Evolutionary conservation across 2,797 vertebrate genomes (phyloP), one percentile per base, ranked within the genome.

Genomic region (Labeo calbasu): DNA sequence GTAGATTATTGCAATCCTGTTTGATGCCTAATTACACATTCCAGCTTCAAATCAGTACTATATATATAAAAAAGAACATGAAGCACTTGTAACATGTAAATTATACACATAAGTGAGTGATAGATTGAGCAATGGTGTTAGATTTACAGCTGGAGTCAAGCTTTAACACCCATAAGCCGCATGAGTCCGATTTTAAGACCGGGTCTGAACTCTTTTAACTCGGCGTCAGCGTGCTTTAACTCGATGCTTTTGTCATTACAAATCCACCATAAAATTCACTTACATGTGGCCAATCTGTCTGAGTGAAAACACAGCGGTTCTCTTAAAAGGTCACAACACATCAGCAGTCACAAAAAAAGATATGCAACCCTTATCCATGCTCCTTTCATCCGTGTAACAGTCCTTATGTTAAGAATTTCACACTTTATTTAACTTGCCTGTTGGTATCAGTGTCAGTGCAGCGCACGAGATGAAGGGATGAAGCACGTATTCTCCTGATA

Each of bases 371-470:
- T 87, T 90, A 92, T 93, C 92, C 91, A 73, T 87, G 89, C 40
- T 55, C 88, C 84, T 79, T 83, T 91, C 92, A 93, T 88, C 92
- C 92, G 88, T 92, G 92, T 93, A 93, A 92, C 90, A 79, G 86
- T 85, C 87, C 92, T 93, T 90, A 94, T 94, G 93, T 92, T 90
- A 92, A 87, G 89, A 93, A 95, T 95, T 94, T 95, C 94, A 95
- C 95, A 95, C 94, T 94, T 94, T 95, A 94, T 95, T 95, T 94
- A 94, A 95, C 93, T 91, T 91, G 94, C 91, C 91, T 88, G 89
- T 91, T 92, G 91, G 88, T 89, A 94, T 95, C 93, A 92, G 91
- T 91, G 92, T 94, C 92, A 92, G 89, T 86, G 78, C 92, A 91
- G 89, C 61, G 51, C 85, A 70, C 91, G 72, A 86, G 87, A 86